Evolutionary conservation across 2,888 invertebrate species (phyloP).

Genomic region (Hypena proboscidalis): DNA sequence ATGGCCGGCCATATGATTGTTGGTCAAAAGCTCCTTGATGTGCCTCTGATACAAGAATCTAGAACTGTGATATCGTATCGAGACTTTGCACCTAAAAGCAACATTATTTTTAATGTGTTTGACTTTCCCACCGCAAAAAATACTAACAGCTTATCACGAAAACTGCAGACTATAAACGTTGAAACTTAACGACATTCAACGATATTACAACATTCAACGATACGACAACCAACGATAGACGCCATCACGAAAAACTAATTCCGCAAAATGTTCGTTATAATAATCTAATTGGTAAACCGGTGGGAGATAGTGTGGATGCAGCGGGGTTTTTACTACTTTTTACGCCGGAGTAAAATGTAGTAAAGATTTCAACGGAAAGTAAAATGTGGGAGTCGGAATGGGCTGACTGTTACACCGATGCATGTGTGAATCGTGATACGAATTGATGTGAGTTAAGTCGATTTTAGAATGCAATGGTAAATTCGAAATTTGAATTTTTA

Average conservation of each 20-base stretch:
- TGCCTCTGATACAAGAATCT: too few species aligned
- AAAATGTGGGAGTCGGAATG: background rate
- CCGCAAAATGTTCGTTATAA: slow-evolving; percentile 35
- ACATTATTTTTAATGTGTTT: background rate
- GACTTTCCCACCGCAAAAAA: background rate
- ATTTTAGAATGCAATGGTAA: too few species aligned
- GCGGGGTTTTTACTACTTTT: slow-evolving; percentile 41
- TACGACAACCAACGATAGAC: background rate
- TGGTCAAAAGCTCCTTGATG: too few species aligned
- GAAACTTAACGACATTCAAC: slow-evolving; percentile 28
- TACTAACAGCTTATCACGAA: slow-evolving; percentile 13
- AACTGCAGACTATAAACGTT: slow-evolving; percentile 31
- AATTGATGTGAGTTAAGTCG: too few species aligned
- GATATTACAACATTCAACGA: slow-evolving; percentile 5
- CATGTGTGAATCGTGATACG: too few species aligned
- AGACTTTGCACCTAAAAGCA: background rate
- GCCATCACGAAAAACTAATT: slow-evolving; percentile 35
- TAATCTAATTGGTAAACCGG: slow-evolving; percentile 41
- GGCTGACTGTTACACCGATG: slow-evolving; percentile 3
- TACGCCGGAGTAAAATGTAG: slow-evolving; percentile 37
- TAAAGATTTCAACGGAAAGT: slow-evolving; percentile 36
- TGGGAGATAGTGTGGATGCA: slow-evolving; percentile 38
- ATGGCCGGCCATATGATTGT: too few species aligned
- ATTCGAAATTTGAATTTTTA: too few species aligned
- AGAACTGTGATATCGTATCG: too few species aligned